phyloP scores from a whole-genome alignment of 2,888 invertebrate species.

The Arctia plantaginis region DNA sequence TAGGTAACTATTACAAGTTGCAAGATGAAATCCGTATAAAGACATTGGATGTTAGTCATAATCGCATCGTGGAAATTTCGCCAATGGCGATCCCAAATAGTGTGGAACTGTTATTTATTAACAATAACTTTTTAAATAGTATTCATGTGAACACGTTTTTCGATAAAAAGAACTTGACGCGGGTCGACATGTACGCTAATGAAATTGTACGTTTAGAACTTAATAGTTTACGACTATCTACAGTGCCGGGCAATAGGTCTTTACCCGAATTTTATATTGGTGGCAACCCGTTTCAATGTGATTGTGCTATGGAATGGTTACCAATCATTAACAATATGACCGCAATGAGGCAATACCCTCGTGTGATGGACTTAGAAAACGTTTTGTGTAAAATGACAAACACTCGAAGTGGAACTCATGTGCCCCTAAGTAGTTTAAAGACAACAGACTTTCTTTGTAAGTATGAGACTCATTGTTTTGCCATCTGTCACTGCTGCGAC shows the following conservation, averaged over 20 bases:
- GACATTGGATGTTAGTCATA: conserved; percentile 95
- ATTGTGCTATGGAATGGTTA: conserved; percentile 98
- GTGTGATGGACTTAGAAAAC: conserved; percentile 95
- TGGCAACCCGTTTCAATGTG: conserved; percentile 97
- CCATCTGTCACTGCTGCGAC: conserved; percentile 97
- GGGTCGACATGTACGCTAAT: conserved; percentile 96
- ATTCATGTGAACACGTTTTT: conserved; percentile 95
- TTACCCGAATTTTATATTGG: conserved; percentile 96
- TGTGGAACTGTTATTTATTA: conserved; percentile 94
- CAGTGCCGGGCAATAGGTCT: conserved; percentile 90
- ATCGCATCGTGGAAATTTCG: conserved; percentile 93
- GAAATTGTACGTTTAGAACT: conserved; percentile 93
- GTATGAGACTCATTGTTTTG: conserved; percentile 97
- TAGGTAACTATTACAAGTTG: conserved; percentile 95
- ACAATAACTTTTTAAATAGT: conserved; percentile 93
- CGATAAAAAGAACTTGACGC: conserved; percentile 93
- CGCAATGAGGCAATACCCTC: conserved; percentile 92
- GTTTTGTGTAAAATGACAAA: conserved; percentile 95
- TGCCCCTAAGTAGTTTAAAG: conserved; percentile 91
- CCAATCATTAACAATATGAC: conserved; percentile 95
- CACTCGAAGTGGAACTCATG: conserved; percentile 92
- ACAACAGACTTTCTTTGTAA: conserved; percentile 96
- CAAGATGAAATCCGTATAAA: conserved; percentile 93
- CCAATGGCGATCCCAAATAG: conserved; percentile 95
- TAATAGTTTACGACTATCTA: conserved; percentile 92